phyloP scores from a whole-genome alignment of 2,797 vertebrate species.

The Onychomys leucogaster region DNA sequence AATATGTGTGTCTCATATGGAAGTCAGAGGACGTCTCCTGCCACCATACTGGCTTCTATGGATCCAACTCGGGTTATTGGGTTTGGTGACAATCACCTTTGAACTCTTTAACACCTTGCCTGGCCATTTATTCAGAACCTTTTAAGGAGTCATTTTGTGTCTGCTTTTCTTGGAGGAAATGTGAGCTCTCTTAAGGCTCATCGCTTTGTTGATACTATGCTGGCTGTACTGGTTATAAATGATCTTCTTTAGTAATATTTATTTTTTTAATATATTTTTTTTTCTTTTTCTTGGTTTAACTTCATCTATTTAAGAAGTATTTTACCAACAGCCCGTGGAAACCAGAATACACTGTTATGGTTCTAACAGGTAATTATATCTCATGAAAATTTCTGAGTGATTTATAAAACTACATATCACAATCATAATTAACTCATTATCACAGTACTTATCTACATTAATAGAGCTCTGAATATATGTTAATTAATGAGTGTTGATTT shows the following conservation, averaged over 20 bases:
- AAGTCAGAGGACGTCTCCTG: neutral
- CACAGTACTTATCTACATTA: constrained; percentile 1
- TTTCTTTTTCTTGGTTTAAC: neutral
- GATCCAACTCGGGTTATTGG: neutral
- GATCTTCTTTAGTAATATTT: neutral
- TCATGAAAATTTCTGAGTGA: constrained; percentile 57
- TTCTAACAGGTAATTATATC: neutral
- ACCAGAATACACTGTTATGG: neutral
- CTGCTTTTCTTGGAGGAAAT: neutral
- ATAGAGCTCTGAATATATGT: constrained; percentile 38
- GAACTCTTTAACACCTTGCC: neutral
- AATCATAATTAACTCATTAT: constrained; percentile 54
- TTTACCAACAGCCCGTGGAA: constrained; percentile 45
- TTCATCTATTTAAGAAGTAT: neutral
- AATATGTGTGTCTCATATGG: neutral
- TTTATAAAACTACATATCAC: constrained; percentile 47
- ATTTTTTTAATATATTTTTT: constrained; percentile 9
- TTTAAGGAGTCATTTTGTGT: neutral
- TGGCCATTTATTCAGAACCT: neutral
- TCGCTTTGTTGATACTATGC: neutral
- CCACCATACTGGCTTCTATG: too few relatives aligned
- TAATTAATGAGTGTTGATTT: constrained; percentile 53
- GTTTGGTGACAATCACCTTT: neutral
- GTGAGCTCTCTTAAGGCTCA: neutral
- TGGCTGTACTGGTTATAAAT: neutral